Evolutionary conservation across 2,113 vertebrate species (phyloP).

Genomic region (Sialia sialis): DNA sequence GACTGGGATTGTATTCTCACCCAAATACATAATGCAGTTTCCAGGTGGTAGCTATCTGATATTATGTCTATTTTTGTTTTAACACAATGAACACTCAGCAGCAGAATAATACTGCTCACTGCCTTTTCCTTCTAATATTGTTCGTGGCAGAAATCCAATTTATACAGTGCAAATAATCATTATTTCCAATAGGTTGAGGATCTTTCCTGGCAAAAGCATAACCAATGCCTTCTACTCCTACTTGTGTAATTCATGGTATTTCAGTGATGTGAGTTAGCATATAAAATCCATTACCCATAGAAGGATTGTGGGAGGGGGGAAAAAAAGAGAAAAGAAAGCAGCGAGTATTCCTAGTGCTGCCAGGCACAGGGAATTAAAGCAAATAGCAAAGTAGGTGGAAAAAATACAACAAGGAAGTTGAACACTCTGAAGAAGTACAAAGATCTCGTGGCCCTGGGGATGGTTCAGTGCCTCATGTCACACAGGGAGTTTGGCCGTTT

Average conservation of each 20-base stretch:
- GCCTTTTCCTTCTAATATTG: conserved; percentile 39
- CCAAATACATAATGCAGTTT: conserved; percentile 39
- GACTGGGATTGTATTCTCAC: neutral
- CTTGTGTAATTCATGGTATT: conserved; percentile 19
- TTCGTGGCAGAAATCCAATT: conserved; percentile 52
- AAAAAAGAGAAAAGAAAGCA: neutral
- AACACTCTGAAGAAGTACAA: neutral
- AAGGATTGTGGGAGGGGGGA: neutral
- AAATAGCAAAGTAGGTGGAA: conserved; percentile 8
- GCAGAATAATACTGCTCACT: neutral
- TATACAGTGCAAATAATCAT: conserved; percentile 43
- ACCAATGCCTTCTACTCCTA: conserved; percentile 21
- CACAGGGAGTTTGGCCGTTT: neutral
- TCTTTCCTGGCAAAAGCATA: conserved; percentile 25
- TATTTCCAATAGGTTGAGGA: conserved; percentile 20
- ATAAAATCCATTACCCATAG: conserved; percentile 5
- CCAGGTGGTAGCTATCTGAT: conserved; percentile 37
- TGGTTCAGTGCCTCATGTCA: neutral
- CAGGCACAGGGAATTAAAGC: conserved; percentile 3
- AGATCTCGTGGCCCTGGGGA: neutral
- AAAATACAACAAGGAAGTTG: neutral
- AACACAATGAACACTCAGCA: conserved; percentile 13
- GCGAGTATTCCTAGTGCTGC: neutral
- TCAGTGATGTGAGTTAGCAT: neutral
- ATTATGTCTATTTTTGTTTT: conserved; percentile 39